Evolutionary conservation across 2,797 vertebrate genomes (phyloP).

Genomic region (Meda fulgida): DNA sequence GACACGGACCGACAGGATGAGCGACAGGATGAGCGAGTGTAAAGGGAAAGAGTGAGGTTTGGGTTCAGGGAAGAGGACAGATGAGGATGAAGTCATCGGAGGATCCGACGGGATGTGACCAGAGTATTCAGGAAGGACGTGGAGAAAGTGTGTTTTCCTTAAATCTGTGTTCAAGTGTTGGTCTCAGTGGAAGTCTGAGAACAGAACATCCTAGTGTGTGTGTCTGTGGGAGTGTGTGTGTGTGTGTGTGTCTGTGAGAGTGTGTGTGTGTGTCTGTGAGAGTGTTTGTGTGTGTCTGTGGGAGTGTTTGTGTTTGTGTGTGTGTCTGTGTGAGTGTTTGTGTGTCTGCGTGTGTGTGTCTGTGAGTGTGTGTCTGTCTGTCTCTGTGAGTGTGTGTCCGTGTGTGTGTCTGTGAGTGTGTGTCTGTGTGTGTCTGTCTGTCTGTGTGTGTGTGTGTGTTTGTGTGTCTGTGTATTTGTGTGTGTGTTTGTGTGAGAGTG

Average conservation of each 20-base stretch:
- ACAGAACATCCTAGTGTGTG: conserved; percentile 9
- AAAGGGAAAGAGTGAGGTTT: conserved; percentile 21
- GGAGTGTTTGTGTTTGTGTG: accelerated
- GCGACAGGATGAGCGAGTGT: background rate
- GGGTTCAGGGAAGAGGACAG: conserved; percentile 19
- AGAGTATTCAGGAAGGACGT: background rate
- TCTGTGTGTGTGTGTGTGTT: too few species aligned
- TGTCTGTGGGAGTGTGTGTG: too few species aligned
- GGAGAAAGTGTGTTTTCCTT: conserved; percentile 8
- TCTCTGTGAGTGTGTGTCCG: too few species aligned
- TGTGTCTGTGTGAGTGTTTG: too few species aligned
- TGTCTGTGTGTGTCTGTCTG: too few species aligned
- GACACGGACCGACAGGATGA: background rate
- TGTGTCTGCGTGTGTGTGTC: accelerated
- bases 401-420: accelerated
- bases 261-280: too few species aligned
- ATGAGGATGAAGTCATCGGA: conserved; percentile 3
- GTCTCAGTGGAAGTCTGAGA: background rate
- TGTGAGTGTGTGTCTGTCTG: too few species aligned
- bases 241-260: too few species aligned
- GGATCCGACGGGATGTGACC: conserved; percentile 1
- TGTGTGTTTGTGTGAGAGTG: too few species aligned
- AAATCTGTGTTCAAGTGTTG: background rate
- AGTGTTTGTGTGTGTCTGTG: accelerated
- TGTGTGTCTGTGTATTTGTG: too few species aligned